Evolutionary conservation across 2,113 vertebrate species (phyloP).

Genomic region (Otocyon megalotis): DNA sequence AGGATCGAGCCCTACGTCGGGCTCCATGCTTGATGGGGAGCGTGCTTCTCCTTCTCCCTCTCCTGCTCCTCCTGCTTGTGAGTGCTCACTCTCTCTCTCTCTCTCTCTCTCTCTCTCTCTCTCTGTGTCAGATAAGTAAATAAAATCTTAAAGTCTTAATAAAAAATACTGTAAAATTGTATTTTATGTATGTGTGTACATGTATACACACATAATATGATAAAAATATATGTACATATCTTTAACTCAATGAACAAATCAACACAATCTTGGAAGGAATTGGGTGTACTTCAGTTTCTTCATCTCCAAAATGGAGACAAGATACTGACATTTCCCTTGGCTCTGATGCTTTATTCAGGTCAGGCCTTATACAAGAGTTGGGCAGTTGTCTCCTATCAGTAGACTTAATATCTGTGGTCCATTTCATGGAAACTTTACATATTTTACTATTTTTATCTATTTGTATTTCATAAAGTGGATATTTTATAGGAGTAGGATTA

Average conservation of each 20-base stretch:
- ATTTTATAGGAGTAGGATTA: neutral
- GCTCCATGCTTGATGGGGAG: too few relatives aligned
- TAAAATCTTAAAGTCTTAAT: too few relatives aligned
- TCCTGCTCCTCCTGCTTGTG: too few relatives aligned
- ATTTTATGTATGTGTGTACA: neutral
- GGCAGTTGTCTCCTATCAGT: neutral
- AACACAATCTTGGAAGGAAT: neutral
- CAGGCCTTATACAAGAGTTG: neutral
- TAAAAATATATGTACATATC: neutral
- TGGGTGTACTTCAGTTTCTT: neutral
- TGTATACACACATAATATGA: neutral
- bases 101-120: too few relatives aligned
- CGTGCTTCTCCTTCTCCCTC: too few relatives aligned
- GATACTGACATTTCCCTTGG: neutral
- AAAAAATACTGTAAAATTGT: neutral
- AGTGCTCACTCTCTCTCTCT: too few relatives aligned
- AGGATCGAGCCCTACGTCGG: too few relatives aligned
- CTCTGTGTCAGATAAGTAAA: too few relatives aligned
- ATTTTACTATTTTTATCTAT: conserved; percentile 37
- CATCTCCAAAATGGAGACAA: neutral
- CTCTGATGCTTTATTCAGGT: neutral
- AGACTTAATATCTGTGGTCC: neutral
- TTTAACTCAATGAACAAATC: conserved; percentile 2
- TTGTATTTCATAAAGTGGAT: neutral
- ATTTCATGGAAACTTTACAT: neutral